phyloP scores from a whole-genome alignment of 2,797 vertebrate genomes.

The Rachycentron canadum region DNA sequence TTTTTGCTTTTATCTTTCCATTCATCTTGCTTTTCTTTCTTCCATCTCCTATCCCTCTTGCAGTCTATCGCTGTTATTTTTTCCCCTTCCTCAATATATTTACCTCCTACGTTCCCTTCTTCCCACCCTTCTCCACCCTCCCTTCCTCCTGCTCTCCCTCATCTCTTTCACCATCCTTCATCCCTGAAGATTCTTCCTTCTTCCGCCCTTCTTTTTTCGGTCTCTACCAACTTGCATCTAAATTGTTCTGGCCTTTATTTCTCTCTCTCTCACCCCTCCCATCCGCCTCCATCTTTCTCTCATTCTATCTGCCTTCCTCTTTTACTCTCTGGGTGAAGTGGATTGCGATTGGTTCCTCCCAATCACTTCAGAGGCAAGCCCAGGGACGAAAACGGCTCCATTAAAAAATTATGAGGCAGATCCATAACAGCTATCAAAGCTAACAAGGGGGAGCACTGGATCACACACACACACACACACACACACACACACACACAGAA shows the following conservation, averaged over 20 bases:
- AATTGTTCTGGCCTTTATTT: neutral
- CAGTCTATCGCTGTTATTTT: conserved; percentile 29
- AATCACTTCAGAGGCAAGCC: conserved; percentile 48
- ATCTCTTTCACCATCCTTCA: conserved; percentile 8
- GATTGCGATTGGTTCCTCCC: conserved; percentile 50
- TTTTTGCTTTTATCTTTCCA: conserved; percentile 6
- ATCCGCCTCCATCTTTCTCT: neutral
- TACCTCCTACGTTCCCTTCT: conserved; percentile 5
- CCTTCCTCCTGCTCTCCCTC: neutral
- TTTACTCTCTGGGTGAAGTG: conserved; percentile 27
- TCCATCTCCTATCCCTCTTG: neutral
- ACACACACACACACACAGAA: neutral
- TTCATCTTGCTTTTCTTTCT: neutral
- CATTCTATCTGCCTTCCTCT: neutral
- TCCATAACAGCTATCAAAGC: conserved; percentile 72
- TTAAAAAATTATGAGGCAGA: conserved; percentile 79
- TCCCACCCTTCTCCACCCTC: neutral
- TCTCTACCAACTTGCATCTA: neutral
- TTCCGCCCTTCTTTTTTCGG: neutral
- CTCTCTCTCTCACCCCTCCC: neutral
- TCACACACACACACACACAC: conserved; percentile 17
- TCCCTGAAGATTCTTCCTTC: neutral
- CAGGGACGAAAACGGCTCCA: conserved; percentile 43
- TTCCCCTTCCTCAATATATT: conserved; percentile 33
- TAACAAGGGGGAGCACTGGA: conserved; percentile 61